Evolutionary conservation across 2,113 vertebrate genomes (phyloP).

Genomic region (Fukomys damarensis): DNA sequence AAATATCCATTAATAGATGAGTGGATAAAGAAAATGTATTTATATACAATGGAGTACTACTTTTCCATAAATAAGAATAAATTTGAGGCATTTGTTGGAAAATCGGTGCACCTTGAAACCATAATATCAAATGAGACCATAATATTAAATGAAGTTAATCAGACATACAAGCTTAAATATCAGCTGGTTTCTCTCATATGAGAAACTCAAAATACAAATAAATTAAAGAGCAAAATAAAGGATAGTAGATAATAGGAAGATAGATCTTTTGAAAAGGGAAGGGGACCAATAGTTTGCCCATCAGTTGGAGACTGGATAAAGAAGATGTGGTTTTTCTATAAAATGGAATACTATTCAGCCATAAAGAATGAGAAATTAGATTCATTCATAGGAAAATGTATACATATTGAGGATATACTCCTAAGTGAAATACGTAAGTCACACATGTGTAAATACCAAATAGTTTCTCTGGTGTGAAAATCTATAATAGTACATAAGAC

Average conservation of each 20-base stretch:
- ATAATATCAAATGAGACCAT: neutral
- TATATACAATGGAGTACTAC: neutral
- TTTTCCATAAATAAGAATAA: neutral
- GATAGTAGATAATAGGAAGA: neutral
- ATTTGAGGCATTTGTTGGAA: neutral
- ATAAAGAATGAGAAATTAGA: no score
- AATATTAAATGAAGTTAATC: neutral
- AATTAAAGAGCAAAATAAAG: neutral
- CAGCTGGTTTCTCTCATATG: neutral
- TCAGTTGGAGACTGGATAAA: no score
- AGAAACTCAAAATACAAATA: neutral
- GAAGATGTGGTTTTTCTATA: no score
- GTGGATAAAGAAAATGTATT: neutral
- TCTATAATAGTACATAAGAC: no score
- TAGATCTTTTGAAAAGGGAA: neutral
- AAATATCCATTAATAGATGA: neutral
- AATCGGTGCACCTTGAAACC: neutral
- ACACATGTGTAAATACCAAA: no score
- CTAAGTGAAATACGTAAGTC: no score
- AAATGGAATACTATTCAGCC: no score
- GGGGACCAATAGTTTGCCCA: neutral
- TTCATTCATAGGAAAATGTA: no score
- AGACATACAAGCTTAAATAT: neutral
- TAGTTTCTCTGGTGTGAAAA: no score
- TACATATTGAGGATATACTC: no score